Conservation (phyloP, 2,888 invertebrate genomes). For the Galerucella calmariensis region DNA sequence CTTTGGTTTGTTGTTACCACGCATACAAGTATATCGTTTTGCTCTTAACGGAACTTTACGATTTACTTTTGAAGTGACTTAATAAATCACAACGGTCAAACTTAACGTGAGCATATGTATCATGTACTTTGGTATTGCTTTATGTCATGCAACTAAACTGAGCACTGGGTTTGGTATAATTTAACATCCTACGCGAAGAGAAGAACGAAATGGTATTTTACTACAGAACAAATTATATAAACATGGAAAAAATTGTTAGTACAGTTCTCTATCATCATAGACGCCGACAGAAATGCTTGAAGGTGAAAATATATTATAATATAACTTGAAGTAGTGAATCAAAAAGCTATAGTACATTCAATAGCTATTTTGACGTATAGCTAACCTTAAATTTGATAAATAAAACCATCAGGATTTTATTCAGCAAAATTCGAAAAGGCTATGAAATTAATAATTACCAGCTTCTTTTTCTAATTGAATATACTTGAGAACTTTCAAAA, state of each 20-base stretch:
- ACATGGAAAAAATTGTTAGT: neutral
- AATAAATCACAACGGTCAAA: neutral
- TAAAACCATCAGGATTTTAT: too few relatives aligned
- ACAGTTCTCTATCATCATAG: neutral
- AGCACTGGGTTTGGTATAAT: slow-evolving; percentile 1
- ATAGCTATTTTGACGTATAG: too few relatives aligned
- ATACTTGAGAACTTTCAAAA: too few relatives aligned
- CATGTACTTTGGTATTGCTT: neutral
- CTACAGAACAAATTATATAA: neutral
- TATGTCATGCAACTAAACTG: slow-evolving; percentile 6
- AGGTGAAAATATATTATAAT: neutral
- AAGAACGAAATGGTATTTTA: neutral
- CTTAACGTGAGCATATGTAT: neutral
- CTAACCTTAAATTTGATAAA: too few relatives aligned
- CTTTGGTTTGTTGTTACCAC: too few relatives aligned
- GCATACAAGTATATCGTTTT: too few relatives aligned
- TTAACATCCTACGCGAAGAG: neutral
- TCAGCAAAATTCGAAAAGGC: too few relatives aligned
- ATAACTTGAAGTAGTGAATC: neutral
- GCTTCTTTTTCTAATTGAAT: too few relatives aligned
- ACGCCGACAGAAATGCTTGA: neutral
- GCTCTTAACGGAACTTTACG: too few relatives aligned
- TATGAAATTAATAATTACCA: too few relatives aligned
- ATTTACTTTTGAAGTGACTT: neutral
- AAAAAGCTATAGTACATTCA: too few relatives aligned